These are phyloP conservation scores for Phymatocera aterrima DNA, from an alignment of 2,888 invertebrate species.

Conservation along the genomic window DNA sequence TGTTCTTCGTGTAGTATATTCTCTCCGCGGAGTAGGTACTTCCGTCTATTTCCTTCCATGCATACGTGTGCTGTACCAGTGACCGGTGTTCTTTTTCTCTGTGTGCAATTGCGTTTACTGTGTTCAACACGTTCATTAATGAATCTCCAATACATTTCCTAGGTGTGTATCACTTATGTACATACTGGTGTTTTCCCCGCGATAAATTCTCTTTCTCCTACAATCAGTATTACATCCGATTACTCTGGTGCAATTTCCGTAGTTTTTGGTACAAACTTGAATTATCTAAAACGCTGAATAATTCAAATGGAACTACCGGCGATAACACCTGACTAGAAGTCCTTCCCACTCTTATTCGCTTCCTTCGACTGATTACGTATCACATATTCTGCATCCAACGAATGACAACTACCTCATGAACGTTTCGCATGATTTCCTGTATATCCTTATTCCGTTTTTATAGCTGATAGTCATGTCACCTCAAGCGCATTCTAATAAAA, in stretches of 20 bases:
- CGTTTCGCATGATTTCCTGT: too few species aligned
- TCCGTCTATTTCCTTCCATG: not conserved
- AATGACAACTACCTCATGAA: too few species aligned
- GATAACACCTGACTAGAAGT: not conserved
- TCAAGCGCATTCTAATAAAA: too few species aligned
- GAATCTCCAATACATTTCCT: too few species aligned
- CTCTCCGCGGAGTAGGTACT: not conserved
- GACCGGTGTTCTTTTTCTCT: too few species aligned
- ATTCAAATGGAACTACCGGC: not conserved
- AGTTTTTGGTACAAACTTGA: not conserved
- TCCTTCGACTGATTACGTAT: not conserved
- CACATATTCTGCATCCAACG: not conserved
- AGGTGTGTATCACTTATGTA: too few species aligned
- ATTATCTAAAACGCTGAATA: not conserved
- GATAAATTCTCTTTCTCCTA: too few species aligned
- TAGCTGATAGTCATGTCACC: too few species aligned
- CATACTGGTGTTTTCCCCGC: too few species aligned
- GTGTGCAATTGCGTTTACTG: too few species aligned
- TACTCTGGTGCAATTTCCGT: not conserved
- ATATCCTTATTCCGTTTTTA: too few species aligned
- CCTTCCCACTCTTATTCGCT: not conserved
- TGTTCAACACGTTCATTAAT: too few species aligned
- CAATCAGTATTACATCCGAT: constrained; percentile 1
- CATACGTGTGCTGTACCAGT: not conserved
- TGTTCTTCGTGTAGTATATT: not conserved